Evolutionary conservation across 2,888 invertebrate genomes (phyloP), one percentile per base, ranked within the genome.

Genomic region (Trilocha varians): DNA sequence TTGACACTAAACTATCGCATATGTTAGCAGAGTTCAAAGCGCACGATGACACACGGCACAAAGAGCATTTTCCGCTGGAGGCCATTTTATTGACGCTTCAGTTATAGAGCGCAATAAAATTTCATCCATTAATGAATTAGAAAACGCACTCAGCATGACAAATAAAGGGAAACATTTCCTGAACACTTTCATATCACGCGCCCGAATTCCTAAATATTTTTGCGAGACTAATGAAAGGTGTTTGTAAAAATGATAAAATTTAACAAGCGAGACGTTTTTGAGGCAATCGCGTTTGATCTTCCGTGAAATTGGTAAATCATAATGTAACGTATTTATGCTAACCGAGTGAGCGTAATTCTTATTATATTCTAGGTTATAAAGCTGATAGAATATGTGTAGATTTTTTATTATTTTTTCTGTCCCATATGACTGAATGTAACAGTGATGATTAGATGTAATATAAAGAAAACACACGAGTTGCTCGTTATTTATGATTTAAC

Each of bases 131-230:
- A 32, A 36, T 16, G 32, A 36, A 16, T 36, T 13, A 36, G 14
- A 18, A n/a, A 25, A 13, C 36, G 33, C 15, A 14, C 37, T 37
- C n/a, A 13, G 25, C 13, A 41, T 33, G 13, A 32, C 3, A 37
- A 37, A 37, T 37, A 41, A 34, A 32, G 13, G 14, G 36, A 17
- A 18, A 33, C 34, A 32, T 34, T 37, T 37, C 16, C 15, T 25
- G 33, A 37, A 34, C 32, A 33, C n/a, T 33, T 6, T 16, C 16
- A 14, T 41, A 32, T 13, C n/a, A n/a, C 34, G 13, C 37, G 37
- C 17, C 13, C 13, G 16, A 35, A 36, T 16, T 11, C 6, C 2
- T 16, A 9, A 16, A 25, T 32, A 4, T 25, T 6, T 25, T 18
- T 25, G 25, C 11, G 25, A 25, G 11, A 18, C 8, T 6, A 18